Evolutionary conservation across 2,888 invertebrate species (phyloP), one percentile per base, ranked within the genome.

Genomic region (Aphidius colemani): DNA sequence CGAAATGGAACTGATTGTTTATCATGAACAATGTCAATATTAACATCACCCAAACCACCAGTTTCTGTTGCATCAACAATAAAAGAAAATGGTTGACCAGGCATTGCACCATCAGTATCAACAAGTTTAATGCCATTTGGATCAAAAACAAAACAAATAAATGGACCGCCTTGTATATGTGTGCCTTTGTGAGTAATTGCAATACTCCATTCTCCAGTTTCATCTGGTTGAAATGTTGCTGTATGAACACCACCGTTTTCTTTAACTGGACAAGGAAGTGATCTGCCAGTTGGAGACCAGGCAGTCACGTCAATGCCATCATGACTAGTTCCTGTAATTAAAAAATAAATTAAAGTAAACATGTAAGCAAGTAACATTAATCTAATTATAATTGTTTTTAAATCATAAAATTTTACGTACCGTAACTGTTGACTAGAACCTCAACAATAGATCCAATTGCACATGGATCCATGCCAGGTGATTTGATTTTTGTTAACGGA

Each of bases 201-300:
- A 63, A 99, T 96, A 74, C 93, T 91, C 98, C 98, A 98, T 76
- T 95, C 94, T 64, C 98, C 98, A 48, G 96, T 93, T 85, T 98
- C 98, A 74, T 96, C 94, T 0, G 98, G 98, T 78, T 96, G 95
- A 83, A 98, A 98, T 74, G 95, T 96, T 70, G 98, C 96, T 71
- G 94, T 94, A 79, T 96, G 96, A 61, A 94, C 93, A 63, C 94
- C 95, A 53, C 92, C 91, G n/a, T 91, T 89, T 68, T 92, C 91
- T 51, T 90, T 90, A n/a, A 94, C 90, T 0, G 94, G 93, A 79
- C 94, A 92, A 66, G 89, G 87, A 63, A 93, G 87, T 0, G 91
- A 88, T 53, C 93, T 88, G 10, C 96, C 96, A 58, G 92, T 91
- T 0, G 98, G 98, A 30, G 96, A 92, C 74, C 92, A 91, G 0